Percentiles rank a stretch among this genome's conserved stretches.
Conservation (phyloP, 2,797 vertebrate species). For the Enteromius afrohamiltoni region DNA sequence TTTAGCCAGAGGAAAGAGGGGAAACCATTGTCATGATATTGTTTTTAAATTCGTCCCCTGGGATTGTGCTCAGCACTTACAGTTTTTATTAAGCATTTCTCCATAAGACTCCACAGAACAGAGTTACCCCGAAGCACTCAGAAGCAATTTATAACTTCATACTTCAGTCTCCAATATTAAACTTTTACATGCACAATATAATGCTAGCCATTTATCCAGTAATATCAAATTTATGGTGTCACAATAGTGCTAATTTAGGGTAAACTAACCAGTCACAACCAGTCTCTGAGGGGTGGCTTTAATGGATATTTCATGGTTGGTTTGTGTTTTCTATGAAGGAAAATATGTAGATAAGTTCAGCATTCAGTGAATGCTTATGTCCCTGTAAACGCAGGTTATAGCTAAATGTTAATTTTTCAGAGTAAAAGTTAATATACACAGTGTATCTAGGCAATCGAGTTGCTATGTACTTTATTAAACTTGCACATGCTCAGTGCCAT, state of each 20-base stretch:
- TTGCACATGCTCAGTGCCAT: not conserved
- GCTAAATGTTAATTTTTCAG: constrained; percentile 27
- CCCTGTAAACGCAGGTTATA: not conserved
- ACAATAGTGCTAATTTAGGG: constrained; percentile 29
- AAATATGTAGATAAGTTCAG: constrained; percentile 44
- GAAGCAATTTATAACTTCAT: constrained; percentile 39
- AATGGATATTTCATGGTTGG: constrained; percentile 27
- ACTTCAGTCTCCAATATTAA: constrained; percentile 21
- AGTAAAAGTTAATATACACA: constrained; percentile 11
- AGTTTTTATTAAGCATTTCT: constrained; percentile 42
- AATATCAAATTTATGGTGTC: constrained; percentile 35
- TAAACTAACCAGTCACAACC: constrained; percentile 26
- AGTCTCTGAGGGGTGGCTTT: constrained; percentile 22
- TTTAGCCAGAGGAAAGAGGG: constrained; percentile 40
- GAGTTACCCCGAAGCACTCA: constrained; percentile 41
- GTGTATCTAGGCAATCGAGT: constrained; percentile 16
- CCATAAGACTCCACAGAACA: constrained; percentile 48
- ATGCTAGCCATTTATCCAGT: constrained; percentile 19
- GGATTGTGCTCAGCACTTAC: constrained; percentile 38
- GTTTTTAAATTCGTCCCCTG: constrained; percentile 50
- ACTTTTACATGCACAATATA: constrained; percentile 27
- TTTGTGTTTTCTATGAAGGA: constrained; percentile 33
- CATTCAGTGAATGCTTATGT: constrained; percentile 10
- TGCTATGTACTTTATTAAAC: constrained; percentile 23
- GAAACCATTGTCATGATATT: constrained; percentile 57